Conservation (phyloP, 1,140 invertebrate genomes). For the Solenopsis fugax region DNA sequence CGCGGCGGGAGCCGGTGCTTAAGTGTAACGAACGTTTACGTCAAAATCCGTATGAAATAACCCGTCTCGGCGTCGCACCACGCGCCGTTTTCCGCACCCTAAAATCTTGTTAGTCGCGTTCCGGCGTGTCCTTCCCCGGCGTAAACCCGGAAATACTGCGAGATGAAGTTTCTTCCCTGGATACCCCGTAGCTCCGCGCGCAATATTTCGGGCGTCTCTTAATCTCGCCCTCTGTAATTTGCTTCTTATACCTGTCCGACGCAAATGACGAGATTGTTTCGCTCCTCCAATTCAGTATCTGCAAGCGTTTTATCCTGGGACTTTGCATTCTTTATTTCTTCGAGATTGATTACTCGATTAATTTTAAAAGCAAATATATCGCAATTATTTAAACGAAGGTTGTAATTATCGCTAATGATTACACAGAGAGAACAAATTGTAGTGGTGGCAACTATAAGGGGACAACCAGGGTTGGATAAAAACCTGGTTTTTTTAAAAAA, state of each 20-base stretch:
- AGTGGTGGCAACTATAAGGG: too few species aligned
- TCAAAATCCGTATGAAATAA: constrained; percentile 54
- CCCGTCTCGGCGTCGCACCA: neutral
- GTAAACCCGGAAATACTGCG: constrained; percentile 16
- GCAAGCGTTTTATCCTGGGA: neutral
- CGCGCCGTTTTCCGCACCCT: neutral
- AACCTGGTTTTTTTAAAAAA: too few species aligned
- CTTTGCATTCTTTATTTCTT: neutral
- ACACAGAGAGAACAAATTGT: too few species aligned
- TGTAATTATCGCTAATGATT: neutral
- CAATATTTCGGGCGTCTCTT: constrained; percentile 6
- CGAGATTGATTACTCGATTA: neutral
- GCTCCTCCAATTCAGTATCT: too few species aligned
- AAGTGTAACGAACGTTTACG: constrained; percentile 44
- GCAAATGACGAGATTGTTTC: neutral
- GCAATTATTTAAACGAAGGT: neutral
- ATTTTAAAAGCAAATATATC: neutral
- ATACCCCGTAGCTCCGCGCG: neutral
- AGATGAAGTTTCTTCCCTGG: constrained; percentile 39
- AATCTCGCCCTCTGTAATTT: constrained; percentile 1
- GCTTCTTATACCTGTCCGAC: neutral
- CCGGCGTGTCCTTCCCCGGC: neutral
- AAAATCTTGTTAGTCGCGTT: constrained; percentile 46
- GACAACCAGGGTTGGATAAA: too few species aligned
- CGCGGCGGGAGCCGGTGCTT: neutral